phyloP scores from a whole-genome alignment of 2,888 invertebrate genomes.

The Euplexia lucipara region DNA sequence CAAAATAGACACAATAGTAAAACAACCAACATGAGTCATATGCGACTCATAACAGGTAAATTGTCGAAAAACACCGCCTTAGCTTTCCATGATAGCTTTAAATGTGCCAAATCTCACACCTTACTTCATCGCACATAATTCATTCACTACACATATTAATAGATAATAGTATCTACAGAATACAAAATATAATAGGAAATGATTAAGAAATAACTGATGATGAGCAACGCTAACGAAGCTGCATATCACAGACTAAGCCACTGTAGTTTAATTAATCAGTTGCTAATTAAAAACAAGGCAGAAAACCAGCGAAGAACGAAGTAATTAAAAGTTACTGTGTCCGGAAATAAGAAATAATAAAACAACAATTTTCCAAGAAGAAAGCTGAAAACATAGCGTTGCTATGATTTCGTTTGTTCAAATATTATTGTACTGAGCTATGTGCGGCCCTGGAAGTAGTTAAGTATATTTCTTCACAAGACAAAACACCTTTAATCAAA shows the following conservation, averaged over 20 bases:
- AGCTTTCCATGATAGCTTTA: too few species aligned
- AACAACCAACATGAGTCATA: too few species aligned
- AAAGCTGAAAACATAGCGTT: conserved; percentile 20
- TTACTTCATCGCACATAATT: too few species aligned
- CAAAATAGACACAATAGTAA: too few species aligned
- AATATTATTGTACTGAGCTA: conserved; percentile 17
- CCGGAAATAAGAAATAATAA: conserved; percentile 23
- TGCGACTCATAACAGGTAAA: too few species aligned
- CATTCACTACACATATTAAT: too few species aligned
- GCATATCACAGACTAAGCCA: too few species aligned
- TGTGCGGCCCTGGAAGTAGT: neutral
- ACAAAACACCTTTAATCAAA: neutral
- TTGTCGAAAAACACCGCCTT: too few species aligned
- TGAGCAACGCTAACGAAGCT: neutral
- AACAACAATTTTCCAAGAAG: conserved; percentile 31
- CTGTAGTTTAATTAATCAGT: neutral
- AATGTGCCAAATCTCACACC: too few species aligned
- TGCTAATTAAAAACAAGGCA: conserved; percentile 4
- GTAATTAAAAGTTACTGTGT: conserved; percentile 35
- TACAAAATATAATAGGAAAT: neutral
- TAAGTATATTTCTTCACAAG: neutral
- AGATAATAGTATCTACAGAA: neutral
- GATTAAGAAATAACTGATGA: too few species aligned
- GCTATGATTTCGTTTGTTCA: neutral
- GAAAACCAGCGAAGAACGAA: neutral